phyloP scores from a whole-genome alignment of 2,888 invertebrate genomes.

The Notodonta ziczac region DNA sequence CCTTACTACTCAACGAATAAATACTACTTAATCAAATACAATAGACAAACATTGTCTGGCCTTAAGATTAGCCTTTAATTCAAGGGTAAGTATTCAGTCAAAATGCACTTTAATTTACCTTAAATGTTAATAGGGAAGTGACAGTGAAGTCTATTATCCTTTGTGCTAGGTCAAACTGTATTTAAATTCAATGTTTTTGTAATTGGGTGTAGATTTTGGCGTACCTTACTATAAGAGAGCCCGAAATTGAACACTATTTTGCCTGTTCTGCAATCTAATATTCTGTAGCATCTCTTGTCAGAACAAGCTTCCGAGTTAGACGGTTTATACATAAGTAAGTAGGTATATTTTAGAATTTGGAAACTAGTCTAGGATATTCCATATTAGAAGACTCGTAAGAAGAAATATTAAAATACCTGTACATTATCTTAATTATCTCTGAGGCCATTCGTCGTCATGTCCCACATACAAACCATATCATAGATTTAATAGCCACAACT shows the following conservation, averaged over 20 bases:
- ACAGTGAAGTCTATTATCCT: background rate
- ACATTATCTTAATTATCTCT: background rate
- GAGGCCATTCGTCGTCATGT: background rate
- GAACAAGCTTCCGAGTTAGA: no score
- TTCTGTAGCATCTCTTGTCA: no score
- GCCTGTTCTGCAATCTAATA: no score
- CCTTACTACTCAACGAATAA: no score
- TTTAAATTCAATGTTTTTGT: background rate
- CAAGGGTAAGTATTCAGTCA: background rate
- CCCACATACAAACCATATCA: background rate
- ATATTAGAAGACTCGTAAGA: no score
- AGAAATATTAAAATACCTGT: no score
- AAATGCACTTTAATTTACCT: background rate
- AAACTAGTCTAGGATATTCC: no score
- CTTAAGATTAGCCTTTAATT: constrained; percentile 2
- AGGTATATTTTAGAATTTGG: no score
- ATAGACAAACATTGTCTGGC: background rate
- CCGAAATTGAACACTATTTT: no score
- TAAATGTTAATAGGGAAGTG: background rate
- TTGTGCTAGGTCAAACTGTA: background rate
- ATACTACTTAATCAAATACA: no score
- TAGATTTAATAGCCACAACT: background rate
- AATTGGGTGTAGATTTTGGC: background rate
- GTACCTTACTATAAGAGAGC: no score
- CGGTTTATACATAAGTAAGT: no score